phyloP scores from a whole-genome alignment of 2,113 vertebrate species.

The Hiodon alosoides region DNA sequence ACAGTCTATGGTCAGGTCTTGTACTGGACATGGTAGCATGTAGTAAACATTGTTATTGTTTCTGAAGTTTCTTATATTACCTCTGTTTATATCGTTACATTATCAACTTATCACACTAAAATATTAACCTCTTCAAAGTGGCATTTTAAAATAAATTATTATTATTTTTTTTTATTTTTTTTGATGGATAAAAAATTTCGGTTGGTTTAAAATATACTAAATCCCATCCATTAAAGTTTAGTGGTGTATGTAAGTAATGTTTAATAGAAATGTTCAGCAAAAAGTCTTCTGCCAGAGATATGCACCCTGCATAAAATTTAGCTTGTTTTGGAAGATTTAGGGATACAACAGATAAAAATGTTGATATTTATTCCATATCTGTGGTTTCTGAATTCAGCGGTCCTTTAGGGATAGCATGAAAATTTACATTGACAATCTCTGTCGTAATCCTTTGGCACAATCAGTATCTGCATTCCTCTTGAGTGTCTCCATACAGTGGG shows the following conservation, averaged over 20 bases:
- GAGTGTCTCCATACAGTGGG: conserved; percentile 19
- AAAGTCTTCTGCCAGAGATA: background rate
- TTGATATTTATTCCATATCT: background rate
- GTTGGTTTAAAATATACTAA: too few species aligned
- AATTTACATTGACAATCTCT: conserved; percentile 18
- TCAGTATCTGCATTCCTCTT: conserved; percentile 10
- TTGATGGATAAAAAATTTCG: too few species aligned
- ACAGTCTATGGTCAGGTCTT: background rate
- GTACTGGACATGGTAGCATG: background rate
- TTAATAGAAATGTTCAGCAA: background rate
- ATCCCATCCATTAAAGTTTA: too few species aligned
- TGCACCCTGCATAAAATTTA: background rate
- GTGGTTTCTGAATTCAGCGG: conserved; percentile 10
- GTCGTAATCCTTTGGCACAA: conserved; percentile 21
- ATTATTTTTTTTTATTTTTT: too few species aligned
- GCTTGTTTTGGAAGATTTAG: conserved; percentile 7
- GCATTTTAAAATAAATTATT: too few species aligned
- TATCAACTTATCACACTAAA: too few species aligned
- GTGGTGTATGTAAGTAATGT: background rate
- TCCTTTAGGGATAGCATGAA: conserved; percentile 13
- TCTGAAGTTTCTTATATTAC: background rate
- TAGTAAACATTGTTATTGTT: background rate
- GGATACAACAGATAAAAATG: background rate
- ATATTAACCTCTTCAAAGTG: too few species aligned
- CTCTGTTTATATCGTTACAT: background rate